phyloP scores from a whole-genome alignment of 2,797 vertebrate genomes.

The Aphelocoma californica region DNA sequence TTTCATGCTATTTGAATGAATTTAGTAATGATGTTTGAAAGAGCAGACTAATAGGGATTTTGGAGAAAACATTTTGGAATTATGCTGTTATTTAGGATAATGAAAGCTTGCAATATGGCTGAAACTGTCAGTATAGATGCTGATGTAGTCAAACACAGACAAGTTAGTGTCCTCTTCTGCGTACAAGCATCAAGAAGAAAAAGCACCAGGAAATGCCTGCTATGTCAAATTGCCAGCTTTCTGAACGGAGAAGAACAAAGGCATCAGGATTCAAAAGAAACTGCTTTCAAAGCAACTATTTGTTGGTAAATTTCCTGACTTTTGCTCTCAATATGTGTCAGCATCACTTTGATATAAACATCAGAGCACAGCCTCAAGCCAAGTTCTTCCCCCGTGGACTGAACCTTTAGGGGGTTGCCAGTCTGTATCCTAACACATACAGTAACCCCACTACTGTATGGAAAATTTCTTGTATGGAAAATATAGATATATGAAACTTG shows the following conservation, averaged over 20 bases:
- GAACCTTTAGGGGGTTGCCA: background rate
- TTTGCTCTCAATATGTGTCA: background rate
- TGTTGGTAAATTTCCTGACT: constrained; percentile 5
- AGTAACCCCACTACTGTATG: background rate
- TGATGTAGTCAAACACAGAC: background rate
- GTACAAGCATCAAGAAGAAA: background rate
- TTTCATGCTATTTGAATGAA: background rate
- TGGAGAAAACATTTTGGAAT: background rate
- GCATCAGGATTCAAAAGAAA: background rate
- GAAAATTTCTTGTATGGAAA: background rate
- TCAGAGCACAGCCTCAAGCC: background rate
- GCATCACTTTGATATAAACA: constrained; percentile 29
- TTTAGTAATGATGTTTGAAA: background rate
- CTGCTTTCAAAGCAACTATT: constrained; percentile 2
- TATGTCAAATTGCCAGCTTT: background rate
- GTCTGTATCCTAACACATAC: background rate
- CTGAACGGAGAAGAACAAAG: constrained; percentile 6
- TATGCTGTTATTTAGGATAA: background rate
- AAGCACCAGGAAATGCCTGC: background rate
- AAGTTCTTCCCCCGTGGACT: background rate
- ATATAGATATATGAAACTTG: background rate
- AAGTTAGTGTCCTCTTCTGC: background rate
- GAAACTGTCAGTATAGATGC: background rate
- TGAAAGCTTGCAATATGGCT: background rate
- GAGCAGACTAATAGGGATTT: background rate